Base-by-base conservation (phyloP, 2,797 vertebrate genomes). In the Allochrocebus solatus region DNA sequence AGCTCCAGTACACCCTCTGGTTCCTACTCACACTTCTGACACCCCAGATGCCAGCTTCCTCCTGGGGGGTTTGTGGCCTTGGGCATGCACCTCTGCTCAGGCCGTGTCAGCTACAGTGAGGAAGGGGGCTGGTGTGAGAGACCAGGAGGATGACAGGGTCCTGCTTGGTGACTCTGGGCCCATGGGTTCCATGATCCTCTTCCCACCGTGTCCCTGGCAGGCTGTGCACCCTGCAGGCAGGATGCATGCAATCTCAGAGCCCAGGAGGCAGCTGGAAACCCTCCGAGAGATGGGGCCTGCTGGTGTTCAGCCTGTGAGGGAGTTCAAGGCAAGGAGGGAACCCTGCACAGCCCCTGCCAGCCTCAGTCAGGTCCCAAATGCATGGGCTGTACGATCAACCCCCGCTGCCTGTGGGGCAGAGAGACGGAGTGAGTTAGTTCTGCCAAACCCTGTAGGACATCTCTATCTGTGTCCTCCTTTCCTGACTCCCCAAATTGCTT, bases 331-430 rank as follows among this genome's bases (percentile, higher is more conserved):
- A 8, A 36, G 11, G 22, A 30, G 36, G 55, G 67, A 67, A 21
- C 39, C 33, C 48, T 14, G 36, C 28, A 19, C 1, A 12, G 59
- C 16, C 8, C 53, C 2, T 0, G 36, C 30, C 1, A 13, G n/a
- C 4, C 11, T 64, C 30, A 61, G 53, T 36, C 89, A 83, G 39
- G 72, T 70, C 57, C 82, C 57, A 67, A 33, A 94, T 4, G 36
- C 11, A n/a, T n/a, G 24, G 26, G 50, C 86, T 50, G 24, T 57
- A 30, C 30, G 75, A 55, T 41, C 6, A 72, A 28, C n/a, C 78
- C 36, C 59, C 30, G 74, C 12, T 55, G 48, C 36, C 43, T 19
- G 14, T 50, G 53, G 61, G 36, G 39, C 50, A 78, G 10, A 67
- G 5, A 50, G 61, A 67, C 61, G 5, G 4, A 21, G 22, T 1